Evolutionary conservation across 2,113 vertebrate species (phyloP), one percentile per base, ranked within the genome.

Genomic region (Apteryx owenii): DNA sequence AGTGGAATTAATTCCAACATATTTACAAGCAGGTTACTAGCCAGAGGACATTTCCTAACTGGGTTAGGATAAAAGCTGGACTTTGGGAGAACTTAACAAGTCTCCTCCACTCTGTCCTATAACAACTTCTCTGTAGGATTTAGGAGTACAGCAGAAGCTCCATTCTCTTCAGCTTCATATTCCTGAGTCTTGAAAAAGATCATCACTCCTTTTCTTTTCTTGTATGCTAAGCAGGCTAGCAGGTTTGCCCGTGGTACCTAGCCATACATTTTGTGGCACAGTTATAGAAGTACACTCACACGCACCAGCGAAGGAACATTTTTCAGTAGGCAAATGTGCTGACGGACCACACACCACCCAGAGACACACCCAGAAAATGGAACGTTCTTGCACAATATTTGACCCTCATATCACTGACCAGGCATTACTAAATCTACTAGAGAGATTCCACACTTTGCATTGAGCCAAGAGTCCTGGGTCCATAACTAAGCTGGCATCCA

Each of bases 21-120:
- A 71, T 68, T 86, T 89, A 64, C n/a, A 78, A 85, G 65, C 36
- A 92, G n/a, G 23, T 97, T 92, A 82, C 53, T 44, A 73, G 70
- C 25, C 71, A 80, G 38, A 94, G 29, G 51, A 96, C 60, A 65
- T 15, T 76, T 88, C 31, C 38, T 69, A 94, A 61, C 10, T 11
- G 5, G 9, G 31, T 69, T 65, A 76, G 23, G 46, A 94, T 60
- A 79, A 94, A 93, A 93, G 42, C 33, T 26, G 12, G 36, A 54
- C 51, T 70, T 68, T 0, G 4, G 23, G 31, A 86, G 19, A 81
- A 81, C 26, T 42, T 53, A 73, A 48, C 10, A 93, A 64, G 53
- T 40, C 4, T 79, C 29, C n/a, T 62, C 15, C 36, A 54, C 8
- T 50, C 46, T 0, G 2, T 40, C 21, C 18, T 64, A 1, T 33